Base-by-base conservation (phyloP, 2,113 vertebrate species). In the Eleginops maclovinus region DNA sequence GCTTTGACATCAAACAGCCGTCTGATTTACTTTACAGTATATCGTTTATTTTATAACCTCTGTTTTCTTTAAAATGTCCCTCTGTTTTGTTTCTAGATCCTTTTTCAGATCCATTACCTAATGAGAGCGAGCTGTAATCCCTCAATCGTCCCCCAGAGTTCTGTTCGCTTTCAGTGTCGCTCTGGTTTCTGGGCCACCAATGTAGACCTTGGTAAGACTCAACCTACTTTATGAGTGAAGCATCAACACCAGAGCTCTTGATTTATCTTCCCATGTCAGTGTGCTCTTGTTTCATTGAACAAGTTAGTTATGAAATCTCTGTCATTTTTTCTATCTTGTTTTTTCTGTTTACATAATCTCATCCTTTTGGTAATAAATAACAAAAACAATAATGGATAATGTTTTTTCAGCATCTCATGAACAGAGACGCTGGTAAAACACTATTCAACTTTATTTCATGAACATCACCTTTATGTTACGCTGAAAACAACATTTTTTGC, bases 161-260 rank as follows among this genome's bases (percentile, higher is more conserved):
- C 92, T 1, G 94, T 95, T 36, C 94, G 95, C 24, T 95, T 95
- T 83, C 94, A 95, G 84, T 95, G 93, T 59, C 94, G 95, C 41
- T 94, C 94, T 2, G 90, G 92, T 19, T 95, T 95, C 78, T 95
- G 95, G 95, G 95, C 93, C 60, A 91, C 94, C 1, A 95, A 95
- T 22, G 91, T 95, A 4, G 95, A 95, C 56, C 93, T 95, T 0
- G 95, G 95, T 95, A 90, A 91, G 93, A 68, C 8, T 22, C 19
- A 2, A 8, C 7, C 31, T 36, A 8, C 31, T 36, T 36, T 36
- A 36, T 36, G 31, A 36, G 31, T 36, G 31, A 36, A n/a, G n/a
- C n/a, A n/a, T n/a, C n/a, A n/a, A n/a, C n/a, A n/a, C n/a, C n/a
- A n/a, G n/a, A n/a, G n/a, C n/a, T n/a, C n/a, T n/a, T n/a, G n/a